Evolutionary conservation across 2,113 vertebrate genomes (phyloP).

Genomic region (Scytalopus superciliaris): DNA sequence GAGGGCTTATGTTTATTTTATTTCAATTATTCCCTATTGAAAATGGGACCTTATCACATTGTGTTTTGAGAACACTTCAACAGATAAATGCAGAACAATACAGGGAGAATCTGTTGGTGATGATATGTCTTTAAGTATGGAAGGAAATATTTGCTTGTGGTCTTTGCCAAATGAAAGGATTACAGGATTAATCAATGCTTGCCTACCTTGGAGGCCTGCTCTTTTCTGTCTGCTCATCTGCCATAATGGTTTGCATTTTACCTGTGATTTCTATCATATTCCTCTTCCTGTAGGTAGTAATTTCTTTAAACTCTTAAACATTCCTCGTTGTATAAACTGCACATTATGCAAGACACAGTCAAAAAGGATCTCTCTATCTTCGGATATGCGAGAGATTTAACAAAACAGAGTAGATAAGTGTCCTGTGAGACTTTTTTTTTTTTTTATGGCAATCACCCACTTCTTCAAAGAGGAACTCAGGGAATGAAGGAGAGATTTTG

Average conservation of each 20-base stretch:
- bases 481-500: not conserved
- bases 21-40: not conserved
- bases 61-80: not conserved
- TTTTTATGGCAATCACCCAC: not conserved
- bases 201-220: not conserved
- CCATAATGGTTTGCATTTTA: not conserved
- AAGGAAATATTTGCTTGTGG: not conserved
- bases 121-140: not conserved
- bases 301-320: not conserved
- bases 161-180: not conserved
- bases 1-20: not conserved
- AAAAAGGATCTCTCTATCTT: not conserved
- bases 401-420: not conserved
- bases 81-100: not conserved
- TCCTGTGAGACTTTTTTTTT: not conserved
- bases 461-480: not conserved
- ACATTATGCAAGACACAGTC: not conserved
- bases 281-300: not conserved
- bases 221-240: not conserved
- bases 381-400: not conserved
- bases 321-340: not conserved
- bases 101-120: not conserved
- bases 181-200: not conserved
- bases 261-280: not conserved
- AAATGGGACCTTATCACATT: not conserved